phyloP scores from a whole-genome alignment of 2,113 vertebrate genomes.

The Ammodytes dubius region DNA sequence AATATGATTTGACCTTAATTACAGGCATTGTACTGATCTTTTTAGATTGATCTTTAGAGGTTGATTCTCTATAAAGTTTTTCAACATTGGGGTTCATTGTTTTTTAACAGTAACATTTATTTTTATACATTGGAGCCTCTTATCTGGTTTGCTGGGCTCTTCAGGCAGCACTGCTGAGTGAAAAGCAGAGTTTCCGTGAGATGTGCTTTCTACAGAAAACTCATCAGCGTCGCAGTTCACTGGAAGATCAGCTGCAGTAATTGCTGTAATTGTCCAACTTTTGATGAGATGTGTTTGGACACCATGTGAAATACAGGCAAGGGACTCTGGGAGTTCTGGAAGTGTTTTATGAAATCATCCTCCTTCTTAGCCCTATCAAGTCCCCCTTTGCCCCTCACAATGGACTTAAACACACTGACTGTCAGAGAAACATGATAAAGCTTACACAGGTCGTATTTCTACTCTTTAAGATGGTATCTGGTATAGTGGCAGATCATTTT shows the following conservation, averaged over 20 bases:
- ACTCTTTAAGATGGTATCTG: neutral
- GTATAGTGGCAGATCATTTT: neutral
- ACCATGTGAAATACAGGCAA: slow-evolving; percentile 46
- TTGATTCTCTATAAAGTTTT: neutral
- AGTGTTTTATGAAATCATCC: slow-evolving; percentile 45
- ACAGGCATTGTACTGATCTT: neutral
- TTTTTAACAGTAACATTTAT: neutral
- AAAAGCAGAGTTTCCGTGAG: slow-evolving; percentile 21
- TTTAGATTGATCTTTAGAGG: neutral
- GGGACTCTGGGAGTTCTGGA: slow-evolving; percentile 15
- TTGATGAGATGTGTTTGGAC: slow-evolving; percentile 67
- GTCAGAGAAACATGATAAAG: slow-evolving; percentile 13
- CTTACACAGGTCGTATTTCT: neutral
- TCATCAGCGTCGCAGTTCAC: slow-evolving; percentile 16
- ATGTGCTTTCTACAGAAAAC: slow-evolving; percentile 47
- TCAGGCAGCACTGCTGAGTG: slow-evolving; percentile 7
- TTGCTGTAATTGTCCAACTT: slow-evolving; percentile 69
- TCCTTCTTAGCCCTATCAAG: slow-evolving; percentile 13
- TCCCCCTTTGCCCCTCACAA: slow-evolving; percentile 20
- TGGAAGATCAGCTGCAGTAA: slow-evolving; percentile 64
- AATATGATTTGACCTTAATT: neutral
- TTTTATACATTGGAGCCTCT: neutral
- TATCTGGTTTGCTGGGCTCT: neutral
- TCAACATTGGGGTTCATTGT: neutral
- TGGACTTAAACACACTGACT: slow-evolving; percentile 10